A percentile compares a stretch with the other conserved stretches of the same genome.
Conservation (phyloP, 2,113 vertebrate genomes). For the Emydura subglobosa region DNA sequence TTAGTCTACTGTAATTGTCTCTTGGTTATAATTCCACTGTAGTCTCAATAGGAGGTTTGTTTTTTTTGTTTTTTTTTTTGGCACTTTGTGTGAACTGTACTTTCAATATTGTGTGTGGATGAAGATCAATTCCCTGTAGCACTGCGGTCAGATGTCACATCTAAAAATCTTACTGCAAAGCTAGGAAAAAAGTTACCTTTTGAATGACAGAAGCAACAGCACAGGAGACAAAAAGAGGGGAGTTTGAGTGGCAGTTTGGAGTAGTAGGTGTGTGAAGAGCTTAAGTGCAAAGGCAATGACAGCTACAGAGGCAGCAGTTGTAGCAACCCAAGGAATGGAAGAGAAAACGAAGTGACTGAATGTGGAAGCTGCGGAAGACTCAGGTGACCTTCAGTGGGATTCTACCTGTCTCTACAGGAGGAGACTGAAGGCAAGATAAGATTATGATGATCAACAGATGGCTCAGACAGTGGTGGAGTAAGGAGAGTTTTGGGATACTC, state of each 20-base stretch:
- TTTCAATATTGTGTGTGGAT: background rate
- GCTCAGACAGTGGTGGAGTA: background rate
- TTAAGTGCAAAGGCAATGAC: background rate
- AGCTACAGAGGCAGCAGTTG: background rate
- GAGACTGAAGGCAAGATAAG: too few species aligned
- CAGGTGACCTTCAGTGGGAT: background rate
- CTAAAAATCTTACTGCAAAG: background rate
- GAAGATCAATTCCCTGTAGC: fast-evolving
- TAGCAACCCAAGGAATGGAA: background rate
- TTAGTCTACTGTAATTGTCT: background rate
- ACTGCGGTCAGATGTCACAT: background rate
- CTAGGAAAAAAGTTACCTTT: background rate
- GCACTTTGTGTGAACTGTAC: background rate
- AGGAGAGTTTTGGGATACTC: background rate
- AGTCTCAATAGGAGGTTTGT: background rate
- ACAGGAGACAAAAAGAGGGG: background rate
- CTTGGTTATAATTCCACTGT: fast-evolving
- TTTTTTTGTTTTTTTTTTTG: background rate
- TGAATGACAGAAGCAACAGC: background rate
- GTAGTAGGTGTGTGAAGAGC: too few species aligned
- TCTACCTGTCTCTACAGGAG: background rate
- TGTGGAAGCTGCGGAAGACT: background rate
- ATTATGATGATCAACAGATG: too few species aligned
- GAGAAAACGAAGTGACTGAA: background rate
- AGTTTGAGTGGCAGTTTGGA: too few species aligned